Evolutionary conservation across 2,797 vertebrate species (phyloP), one percentile per base, ranked within the genome.

Genomic region (Echiichthys vipera): DNA sequence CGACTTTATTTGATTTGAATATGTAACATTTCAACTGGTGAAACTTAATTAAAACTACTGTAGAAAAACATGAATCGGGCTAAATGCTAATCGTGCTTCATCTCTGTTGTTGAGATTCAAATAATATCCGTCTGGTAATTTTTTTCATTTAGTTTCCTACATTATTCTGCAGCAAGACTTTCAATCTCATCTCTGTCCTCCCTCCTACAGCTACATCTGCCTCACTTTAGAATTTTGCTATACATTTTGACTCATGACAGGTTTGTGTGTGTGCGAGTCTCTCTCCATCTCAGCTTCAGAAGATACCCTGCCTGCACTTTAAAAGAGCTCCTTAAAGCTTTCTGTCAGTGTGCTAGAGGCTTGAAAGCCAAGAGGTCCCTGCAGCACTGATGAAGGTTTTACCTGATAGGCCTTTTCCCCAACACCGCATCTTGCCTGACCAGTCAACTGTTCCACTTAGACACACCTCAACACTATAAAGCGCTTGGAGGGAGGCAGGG

Each of bases 351-450:
- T 58, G 80, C 68, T 46, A 3, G 70, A 75, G 63, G 58, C 78
- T 73, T 84, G 78, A 89, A 88, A 88, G 79, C 57, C 4, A 57
- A 68, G 62, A 74, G 74, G 73, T 83, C 61, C 81, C 75, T 29
- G 71, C 54, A 65, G 76, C 15, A 0, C 49, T 70, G 84, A 81
- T 76, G 77, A 65, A 75, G 77, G 73, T 70, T 74, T 59, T 63
- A 53, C 73, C 67, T 83, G 76, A 87, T 76, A 47, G 59, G 61
- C 65, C 53, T 72, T 56, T 79, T 71, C 45, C 53, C 67, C 10
- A 29, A 57, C 59, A 67, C 63, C 14, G 62, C 29, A 15, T 65
- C 71, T 42, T 63, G 80, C 68, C 75, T 57, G 80, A 77, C 82
- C 82, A 72, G 83, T 86, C 81, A 71, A 61, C 73, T 62, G 45